Evolutionary conservation across 2,113 vertebrate genomes (phyloP).

Genomic region (Rhinopomastus cyanomelas): DNA sequence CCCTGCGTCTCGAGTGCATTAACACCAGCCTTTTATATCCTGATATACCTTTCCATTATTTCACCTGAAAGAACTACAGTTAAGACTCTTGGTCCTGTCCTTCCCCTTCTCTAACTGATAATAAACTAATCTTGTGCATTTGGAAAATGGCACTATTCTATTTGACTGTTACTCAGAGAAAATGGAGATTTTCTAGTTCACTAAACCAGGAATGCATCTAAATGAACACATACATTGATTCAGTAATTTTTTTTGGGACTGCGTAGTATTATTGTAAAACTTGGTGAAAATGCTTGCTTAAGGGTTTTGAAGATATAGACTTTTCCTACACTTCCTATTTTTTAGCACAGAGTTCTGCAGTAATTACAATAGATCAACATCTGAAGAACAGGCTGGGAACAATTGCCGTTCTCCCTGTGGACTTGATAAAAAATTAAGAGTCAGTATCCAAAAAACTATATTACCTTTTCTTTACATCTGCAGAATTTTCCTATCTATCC

Average conservation of each 20-base stretch:
- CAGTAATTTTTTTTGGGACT: not conserved
- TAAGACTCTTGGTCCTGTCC: not conserved
- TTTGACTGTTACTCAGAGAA: not conserved
- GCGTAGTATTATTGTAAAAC: not conserved
- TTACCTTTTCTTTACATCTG: conserved; percentile 43
- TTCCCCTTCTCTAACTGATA: not conserved
- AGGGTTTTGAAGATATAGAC: not conserved
- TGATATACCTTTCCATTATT: not conserved
- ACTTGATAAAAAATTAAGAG: conserved; percentile 51
- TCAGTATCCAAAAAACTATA: conserved; percentile 14
- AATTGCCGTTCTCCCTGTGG: conserved; percentile 38
- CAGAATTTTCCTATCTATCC: conserved; percentile 28
- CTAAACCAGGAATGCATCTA: conserved; percentile 6
- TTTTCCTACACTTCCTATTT: not conserved
- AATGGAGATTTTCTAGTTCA: not conserved
- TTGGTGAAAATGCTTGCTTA: not conserved
- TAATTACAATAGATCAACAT: conserved; percentile 57
- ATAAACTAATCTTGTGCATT: not conserved
- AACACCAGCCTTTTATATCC: not conserved
- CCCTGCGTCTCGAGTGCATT: not conserved
- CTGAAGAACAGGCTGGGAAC: conserved; percentile 4
- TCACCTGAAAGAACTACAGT: not conserved
- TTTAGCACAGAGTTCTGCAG: conserved; percentile 18
- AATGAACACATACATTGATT: not conserved
- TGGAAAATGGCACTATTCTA: not conserved